phyloP scores from a whole-genome alignment of 2,797 vertebrate genomes.

The Lepilemur septentrionalis region DNA sequence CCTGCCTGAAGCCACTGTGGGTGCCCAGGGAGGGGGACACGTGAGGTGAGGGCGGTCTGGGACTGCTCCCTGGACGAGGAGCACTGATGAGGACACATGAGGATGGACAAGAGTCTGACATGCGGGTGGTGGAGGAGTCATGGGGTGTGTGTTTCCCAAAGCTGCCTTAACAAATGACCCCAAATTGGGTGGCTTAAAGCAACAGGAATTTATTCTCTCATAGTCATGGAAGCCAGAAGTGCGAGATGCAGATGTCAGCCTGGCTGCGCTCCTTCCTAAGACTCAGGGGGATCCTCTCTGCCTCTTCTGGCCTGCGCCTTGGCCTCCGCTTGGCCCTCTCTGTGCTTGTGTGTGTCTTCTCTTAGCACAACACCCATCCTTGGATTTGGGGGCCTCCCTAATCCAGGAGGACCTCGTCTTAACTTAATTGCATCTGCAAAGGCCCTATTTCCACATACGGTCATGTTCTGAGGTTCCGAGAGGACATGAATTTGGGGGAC shows the following conservation, averaged over 20 bases:
- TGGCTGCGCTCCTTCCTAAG: background rate
- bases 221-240: background rate
- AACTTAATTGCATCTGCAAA: background rate
- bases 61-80: background rate
- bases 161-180: background rate
- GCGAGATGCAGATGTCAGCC: too few relatives aligned
- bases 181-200: background rate
- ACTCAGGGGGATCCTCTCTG: background rate
- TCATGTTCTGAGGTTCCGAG: background rate
- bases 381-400: too few relatives aligned
- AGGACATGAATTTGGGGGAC: background rate
- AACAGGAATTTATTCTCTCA: background rate
- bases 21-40: background rate
- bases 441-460: background rate
- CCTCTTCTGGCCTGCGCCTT: background rate
- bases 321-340: rapidly evolving
- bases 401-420: background rate
- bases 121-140: background rate
- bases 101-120: background rate
- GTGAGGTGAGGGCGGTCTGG: background rate
- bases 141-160: rapidly evolving
- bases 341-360: background rate
- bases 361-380: background rate
- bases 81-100: background rate
- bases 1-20: background rate